Base-by-base conservation (phyloP, 2,797 vertebrate genomes). In the Gallinago nigripennis region DNA sequence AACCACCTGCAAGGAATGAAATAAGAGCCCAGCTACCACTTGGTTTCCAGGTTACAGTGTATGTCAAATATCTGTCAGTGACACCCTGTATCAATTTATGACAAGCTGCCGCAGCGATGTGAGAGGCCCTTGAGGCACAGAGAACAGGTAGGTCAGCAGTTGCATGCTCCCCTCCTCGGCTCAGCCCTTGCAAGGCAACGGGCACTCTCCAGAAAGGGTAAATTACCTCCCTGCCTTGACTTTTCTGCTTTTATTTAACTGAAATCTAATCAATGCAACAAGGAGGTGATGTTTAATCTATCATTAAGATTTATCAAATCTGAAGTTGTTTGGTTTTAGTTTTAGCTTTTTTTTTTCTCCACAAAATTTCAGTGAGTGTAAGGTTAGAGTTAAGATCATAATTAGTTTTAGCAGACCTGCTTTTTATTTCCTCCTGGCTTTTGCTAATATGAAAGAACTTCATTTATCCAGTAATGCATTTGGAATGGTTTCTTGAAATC, bases 81-180 rank as follows among this genome's bases (percentile, higher is more conserved):
- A 84, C 96, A 98, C 93, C 98, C 97, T 93, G 97, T 96, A 83
- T 82, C 95, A 96, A 70, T 90, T 86, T 92, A 60, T 97, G 97
- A 97, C 97, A 95, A 97, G 96, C 96, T 96, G 97, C 95, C 92
- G 90, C 92, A 94, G 63, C 82, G 93, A 97, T 95, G 82, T 97
- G 97, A 97, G 97, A 95, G 97, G 96, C 96, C 97, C 95, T 86
- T 98, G 97, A 98, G 97, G 96, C 96, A 89, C 94, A 96, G 75
- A 78, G 97, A 97, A 95, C 97, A 98, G 98, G 98, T 98, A 98
- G 98, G 98, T 98, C 97, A 97, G 93, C 92, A 73, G 89, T 64
- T 94, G 97, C 96, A 96, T 96, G 97, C 54, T 82, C 75, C 79
- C 81, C 45, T 33, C n/a, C 81, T 85, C 83, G 48, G 82, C 68